Conservation (phyloP, 2,113 vertebrate species). For the Cryptomyrus ogoouensis region DNA sequence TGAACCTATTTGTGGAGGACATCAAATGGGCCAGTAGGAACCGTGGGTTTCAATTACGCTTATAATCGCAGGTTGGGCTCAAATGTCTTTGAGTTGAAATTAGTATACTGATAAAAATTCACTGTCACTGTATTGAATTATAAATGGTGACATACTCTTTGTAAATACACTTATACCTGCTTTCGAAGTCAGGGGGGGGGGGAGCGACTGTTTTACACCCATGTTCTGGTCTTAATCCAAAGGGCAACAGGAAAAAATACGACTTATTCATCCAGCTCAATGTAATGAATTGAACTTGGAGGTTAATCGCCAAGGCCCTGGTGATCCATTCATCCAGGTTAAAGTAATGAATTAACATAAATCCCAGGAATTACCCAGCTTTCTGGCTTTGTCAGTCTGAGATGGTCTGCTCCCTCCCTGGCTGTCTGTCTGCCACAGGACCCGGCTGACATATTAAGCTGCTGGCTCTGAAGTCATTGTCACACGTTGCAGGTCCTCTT, state of each 20-base stretch:
- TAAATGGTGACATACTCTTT: background rate
- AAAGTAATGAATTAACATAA: background rate
- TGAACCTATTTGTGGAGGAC: background rate
- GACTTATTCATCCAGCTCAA: background rate
- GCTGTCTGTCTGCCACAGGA: background rate
- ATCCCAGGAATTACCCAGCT: background rate
- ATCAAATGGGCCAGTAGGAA: background rate
- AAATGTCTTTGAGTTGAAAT: background rate
- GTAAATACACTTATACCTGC: background rate
- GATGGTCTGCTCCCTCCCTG: background rate
- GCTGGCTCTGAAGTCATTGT: background rate
- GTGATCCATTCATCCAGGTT: background rate
- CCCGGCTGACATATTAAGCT: background rate
- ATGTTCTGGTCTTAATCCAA: background rate
- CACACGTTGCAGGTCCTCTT: background rate
- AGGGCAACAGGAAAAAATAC: background rate
- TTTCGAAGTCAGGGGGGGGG: background rate
- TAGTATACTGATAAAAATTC: background rate
- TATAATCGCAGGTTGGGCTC: background rate
- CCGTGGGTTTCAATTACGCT: background rate
- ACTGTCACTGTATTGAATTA: background rate
- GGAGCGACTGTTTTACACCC: background rate
- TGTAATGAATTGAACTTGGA: background rate
- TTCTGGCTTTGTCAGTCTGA: background rate
- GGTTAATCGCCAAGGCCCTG: background rate